Base-by-base conservation (phyloP, 2,888 invertebrate species). In the Tenodera sinensis region DNA sequence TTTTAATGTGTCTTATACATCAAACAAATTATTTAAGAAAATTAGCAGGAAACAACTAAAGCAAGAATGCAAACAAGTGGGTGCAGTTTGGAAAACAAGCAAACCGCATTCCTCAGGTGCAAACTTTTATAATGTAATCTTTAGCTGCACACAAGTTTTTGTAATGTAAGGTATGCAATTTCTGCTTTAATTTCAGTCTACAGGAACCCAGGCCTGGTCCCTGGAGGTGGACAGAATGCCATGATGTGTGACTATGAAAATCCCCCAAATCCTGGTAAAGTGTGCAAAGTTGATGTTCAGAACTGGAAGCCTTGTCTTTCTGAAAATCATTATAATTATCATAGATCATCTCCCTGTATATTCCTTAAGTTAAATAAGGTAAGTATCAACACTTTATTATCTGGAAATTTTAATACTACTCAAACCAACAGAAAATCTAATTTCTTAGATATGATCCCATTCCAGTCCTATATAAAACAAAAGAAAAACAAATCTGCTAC, bases 301-400 rank as follows among this genome's bases (percentile, higher is more conserved):
- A 94, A 95, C 89, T 97, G 97, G 94, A 95, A 95, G 85, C 96
- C 96, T 87, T 99, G 99, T 94, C 96, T 96, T 90, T 94, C 95
- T 90, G 95, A 95, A 71, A 96, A 97, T 91, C 95, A 97, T 92
- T 99, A 97, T 94, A 98, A 98, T 92, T 99, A 97, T 94, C 96
- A 96, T 91, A 95, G 95, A 91, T 97, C 97, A 90, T 96, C 96
- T 89, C 99, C 99, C 27, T 99, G 99, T 93, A 97, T 99, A 93
- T 97, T 99, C 94, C 95, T 99, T 91, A 99, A 99, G 93, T 95
- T 99, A 92, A 99, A 99, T 94, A 98, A 97, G 96, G 98, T 98
- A 93, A 92, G 92, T 90, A 1, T 71, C 71, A n/a, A 42, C 42
- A 42, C 12, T 12, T 34, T 42, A 42, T 42, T 42, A 42, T 12